Base-by-base conservation (phyloP, 2,113 vertebrate genomes). In the Arothron firmamentum region DNA sequence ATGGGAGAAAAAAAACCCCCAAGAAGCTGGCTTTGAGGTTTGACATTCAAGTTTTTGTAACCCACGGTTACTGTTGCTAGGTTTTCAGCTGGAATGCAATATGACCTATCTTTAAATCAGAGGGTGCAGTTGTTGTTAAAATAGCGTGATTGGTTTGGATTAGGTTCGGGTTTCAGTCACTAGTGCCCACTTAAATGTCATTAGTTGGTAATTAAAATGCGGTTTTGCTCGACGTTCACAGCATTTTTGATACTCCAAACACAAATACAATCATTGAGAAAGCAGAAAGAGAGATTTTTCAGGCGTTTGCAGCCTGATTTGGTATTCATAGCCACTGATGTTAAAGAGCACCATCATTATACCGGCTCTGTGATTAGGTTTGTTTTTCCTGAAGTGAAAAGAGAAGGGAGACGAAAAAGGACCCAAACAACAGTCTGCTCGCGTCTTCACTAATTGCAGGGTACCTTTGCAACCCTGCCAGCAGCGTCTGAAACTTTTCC, bases 41-140 rank as follows among this genome's bases (percentile, higher is more conserved):
- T 67, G 67, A 53, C 50, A 46, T 66, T 77, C 1, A 69, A 46
- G 41, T 20, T 0, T 65, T 48, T 54, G 56, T 62, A 48, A 52
- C 62, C 60, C 75, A 56, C 31, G 46, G 75, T 65, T 53, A 59
- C 71, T 1, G 67, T 77, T 77, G 70, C 70, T 59, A 43, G 67
- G 70, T 21, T 58, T 17, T 46, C 4, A 5, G 45, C 56, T 52
- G 63, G 74, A 60, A 71, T 52, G 62, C 52, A 61, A 57, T 58
- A 43, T 21, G 10, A 47, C 12, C 25, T 6, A 10, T 17, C 48
- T 42, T 68, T 62, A 46, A 59, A 59, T 60, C 52, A 21, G 12
- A 17, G 51, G 18, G 17, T 16, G 20, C 42, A 47, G 45, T 13
- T 16, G 45, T 13, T 16, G 34, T 38, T 38, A 38, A 38, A 38